Evolutionary conservation across 2,113 vertebrate genomes (phyloP), one percentile per base, ranked within the genome.

Genomic region (Trinectes maculatus): DNA sequence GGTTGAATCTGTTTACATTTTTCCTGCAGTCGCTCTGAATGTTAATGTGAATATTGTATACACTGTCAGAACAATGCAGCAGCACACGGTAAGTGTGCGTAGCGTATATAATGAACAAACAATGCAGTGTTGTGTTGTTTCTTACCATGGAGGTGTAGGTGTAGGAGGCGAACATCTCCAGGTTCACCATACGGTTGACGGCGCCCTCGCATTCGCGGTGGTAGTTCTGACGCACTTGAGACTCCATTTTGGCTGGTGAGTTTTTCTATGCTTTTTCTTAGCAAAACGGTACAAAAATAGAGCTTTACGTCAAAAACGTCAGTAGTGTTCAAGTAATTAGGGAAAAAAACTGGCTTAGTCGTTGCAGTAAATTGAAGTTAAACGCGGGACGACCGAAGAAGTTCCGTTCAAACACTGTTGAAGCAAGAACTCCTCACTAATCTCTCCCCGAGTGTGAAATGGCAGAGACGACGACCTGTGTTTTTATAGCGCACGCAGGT

Each of bases 331-430:
- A 72, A 53, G 25, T 74, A 22, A n/a, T n/a, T n/a, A n/a, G n/a
- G n/a, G n/a, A n/a, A n/a, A n/a, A n/a, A n/a, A n/a, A n/a, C n/a
- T n/a, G n/a, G n/a, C n/a, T n/a, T n/a, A n/a, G n/a, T n/a, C n/a
- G n/a, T n/a, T n/a, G n/a, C n/a, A n/a, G n/a, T n/a, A n/a, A n/a
- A n/a, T 0, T n/a, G 39, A 3, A n/a, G 7, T n/a, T 2, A 39
- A 7, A 7, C n/a, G 7, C 10, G 6, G 53, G 34, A 52, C 16
- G 49, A 58, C 12, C 9, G 6, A 46, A 77, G 82, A 81, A 75
- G 91, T 79, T 93, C 94, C 93, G 93, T 94, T 90, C 94, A 95
- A 96, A 57, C 94, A 95, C 94, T 95, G 93, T 95, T 95, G 94
- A 95, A 93, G 88, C 91, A 92, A 91, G 83, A 93, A 92, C 88